Evolutionary conservation across 2,797 vertebrate species (phyloP), one percentile per base, ranked within the genome.

Genomic region (Australoheros facetus): DNA sequence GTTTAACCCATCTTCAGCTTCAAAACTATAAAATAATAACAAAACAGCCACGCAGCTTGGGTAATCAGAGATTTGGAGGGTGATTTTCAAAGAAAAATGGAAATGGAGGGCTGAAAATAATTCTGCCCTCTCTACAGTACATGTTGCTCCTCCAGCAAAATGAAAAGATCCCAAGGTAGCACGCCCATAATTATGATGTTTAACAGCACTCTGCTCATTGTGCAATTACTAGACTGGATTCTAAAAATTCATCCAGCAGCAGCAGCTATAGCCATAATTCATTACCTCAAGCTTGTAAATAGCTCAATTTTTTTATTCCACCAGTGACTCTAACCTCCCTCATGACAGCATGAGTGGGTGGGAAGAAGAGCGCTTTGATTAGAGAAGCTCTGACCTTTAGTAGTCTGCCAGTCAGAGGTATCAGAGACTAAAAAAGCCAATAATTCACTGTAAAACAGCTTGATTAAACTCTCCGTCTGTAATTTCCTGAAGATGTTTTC

Each of bases 121-220:
- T 77, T 75, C 14, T 56, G 2, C 54, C 69, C n/a, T 78, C 39
- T 23, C 59, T 5, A 23, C 12, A 37, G 73, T 66, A 58, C 45
- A 2, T 78, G 60, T 86, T 87, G 69, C 30, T 85, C 64, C 73
- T 87, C 32, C 53, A 79, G 74, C 71, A 89, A 82, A 85, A 85
- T 77, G 73, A 73, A 79, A 87, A 82, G 32, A 89, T 88, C 84
- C 73, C 77, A 77, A 86, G 84, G 85, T 89, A 91, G 48, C 23
- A 26, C 53, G 56, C 5, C 73, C 23, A 74, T 92, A 86, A 93
- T 94, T 88, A 84, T 82, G 77, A 91, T 91, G 75, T 91, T 90
- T 88, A 92, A 92, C 79, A 88, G 80, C 80, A 84, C 78, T 87
- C 85, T 81, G 73, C 71, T 91, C 75, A 75, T 85, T 85, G 73